These are phyloP conservation scores for Drosophila paracracens DNA, from an alignment of 2,888 invertebrate genomes.

Conservation along the genomic window DNA sequence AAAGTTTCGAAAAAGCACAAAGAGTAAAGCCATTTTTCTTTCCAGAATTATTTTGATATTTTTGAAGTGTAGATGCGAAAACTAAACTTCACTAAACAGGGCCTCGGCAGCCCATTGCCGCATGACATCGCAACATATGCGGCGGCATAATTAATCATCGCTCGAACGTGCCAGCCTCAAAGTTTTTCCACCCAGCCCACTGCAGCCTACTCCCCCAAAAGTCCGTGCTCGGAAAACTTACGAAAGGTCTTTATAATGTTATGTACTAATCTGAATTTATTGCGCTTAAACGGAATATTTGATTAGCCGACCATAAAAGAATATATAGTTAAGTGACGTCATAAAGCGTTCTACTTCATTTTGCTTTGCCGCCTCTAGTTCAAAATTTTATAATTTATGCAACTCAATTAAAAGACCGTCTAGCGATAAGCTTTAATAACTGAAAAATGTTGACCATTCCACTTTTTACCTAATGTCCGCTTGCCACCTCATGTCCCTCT, in stretches of 20 bases:
- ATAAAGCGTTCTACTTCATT: conserved; percentile 3
- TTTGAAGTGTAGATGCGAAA: conserved; percentile 24
- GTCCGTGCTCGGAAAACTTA: conserved; percentile 17
- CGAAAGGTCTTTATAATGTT: conserved; percentile 53
- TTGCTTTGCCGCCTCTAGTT: not conserved
- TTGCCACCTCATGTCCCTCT: conserved; percentile 11
- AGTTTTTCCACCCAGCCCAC: conserved; percentile 27
- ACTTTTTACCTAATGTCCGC: conserved; percentile 11
- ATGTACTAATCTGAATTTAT: conserved; percentile 51
- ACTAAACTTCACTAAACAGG: conserved; percentile 38
- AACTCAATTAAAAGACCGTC: conserved; percentile 61
- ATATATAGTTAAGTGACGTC: conserved; percentile 59
- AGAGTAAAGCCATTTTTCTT: not conserved
- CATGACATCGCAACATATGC: conserved; percentile 75
- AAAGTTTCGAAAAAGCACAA: not conserved
- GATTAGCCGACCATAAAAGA: conserved; percentile 59
- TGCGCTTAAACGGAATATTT: conserved; percentile 67
- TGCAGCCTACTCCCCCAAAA: not conserved
- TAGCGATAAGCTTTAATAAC: conserved; percentile 48
- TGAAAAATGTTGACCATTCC: conserved; percentile 21
- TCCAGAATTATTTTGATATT: not conserved
- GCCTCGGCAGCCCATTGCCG: conserved; percentile 32
- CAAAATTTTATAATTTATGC: conserved; percentile 49
- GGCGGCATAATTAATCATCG: conserved; percentile 72
- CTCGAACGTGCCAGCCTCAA: conserved; percentile 61